Evolutionary conservation across 2,888 invertebrate genomes (phyloP), one percentile per base, ranked within the genome.

Genomic region (Melieria picta): DNA sequence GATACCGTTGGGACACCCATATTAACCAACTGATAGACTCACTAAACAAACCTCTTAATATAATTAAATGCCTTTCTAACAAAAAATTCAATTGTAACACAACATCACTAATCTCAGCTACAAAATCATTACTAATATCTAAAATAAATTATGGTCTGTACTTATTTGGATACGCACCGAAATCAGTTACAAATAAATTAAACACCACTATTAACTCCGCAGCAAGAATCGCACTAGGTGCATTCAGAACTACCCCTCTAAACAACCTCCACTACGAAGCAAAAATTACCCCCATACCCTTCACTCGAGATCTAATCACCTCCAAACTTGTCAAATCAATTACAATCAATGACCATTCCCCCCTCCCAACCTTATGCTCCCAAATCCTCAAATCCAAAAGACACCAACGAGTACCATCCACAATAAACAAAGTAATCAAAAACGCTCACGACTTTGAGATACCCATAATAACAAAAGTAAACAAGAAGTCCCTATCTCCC

Each of bases 1-100:
- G 65, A 72, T 72, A 77, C 50, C 74, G 50, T 60, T 76, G 74
- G 74, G 62, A 72, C 11, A 58, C 63, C 9, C 75, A 76, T 55
- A 77, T 74, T 4, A 60, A 71, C 9, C 57, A 71, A 5, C 13
- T 75, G 1, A 30, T 55, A 7, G 9, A 16, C 48, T 58, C 72
- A 1, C 13, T 77, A 30, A 10, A 43, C 6, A 70, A 65, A 13
- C 62, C 71, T 43, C 62, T 58, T 7, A 76, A 77, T 7, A 69
- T 77, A 7, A 71, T 76, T 3, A 76, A 72, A 66, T 76, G 73
- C 52, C n/a, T 76, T 5, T 48, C 63, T 4, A 71, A 50, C 30
- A 10, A 11, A 4, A 72, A 72, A 68, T 47, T 72, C 13, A 70
- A 70, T 10, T 64, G 64, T 7, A 67, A 66, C 43, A 71, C 72